Conservation (phyloP, 2,888 invertebrate species). For the Noctua janthina region DNA sequence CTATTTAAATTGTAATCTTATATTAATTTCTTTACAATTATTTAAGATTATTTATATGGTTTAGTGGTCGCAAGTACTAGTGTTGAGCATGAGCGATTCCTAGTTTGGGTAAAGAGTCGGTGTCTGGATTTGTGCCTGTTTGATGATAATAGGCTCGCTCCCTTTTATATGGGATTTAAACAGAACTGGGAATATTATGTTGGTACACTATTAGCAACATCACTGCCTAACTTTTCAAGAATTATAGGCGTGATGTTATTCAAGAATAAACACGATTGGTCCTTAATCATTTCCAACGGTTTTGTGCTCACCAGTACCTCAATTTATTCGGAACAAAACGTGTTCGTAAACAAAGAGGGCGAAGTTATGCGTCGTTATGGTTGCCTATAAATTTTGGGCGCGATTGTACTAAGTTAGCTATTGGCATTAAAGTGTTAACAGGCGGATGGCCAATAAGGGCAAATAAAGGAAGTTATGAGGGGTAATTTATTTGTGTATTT, state of each 20-base stretch:
- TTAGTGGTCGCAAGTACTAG: neutral
- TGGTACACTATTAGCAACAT: neutral
- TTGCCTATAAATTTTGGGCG: slow-evolving; percentile 15
- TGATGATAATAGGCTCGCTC: neutral
- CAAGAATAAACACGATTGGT: neutral
- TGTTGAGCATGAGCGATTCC: neutral
- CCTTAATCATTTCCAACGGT: neutral
- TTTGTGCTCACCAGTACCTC: neutral
- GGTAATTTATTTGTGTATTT: neutral
- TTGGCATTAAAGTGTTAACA: slow-evolving; percentile 34
- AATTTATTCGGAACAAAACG: slow-evolving; percentile 15
- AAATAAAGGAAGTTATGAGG: slow-evolving; percentile 2
- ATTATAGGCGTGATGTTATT: neutral
- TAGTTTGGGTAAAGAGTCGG: neutral
- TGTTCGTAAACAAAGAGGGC: slow-evolving; percentile 18
- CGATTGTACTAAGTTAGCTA: slow-evolving; percentile 22
- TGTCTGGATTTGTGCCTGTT: neutral
- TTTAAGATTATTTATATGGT: neutral
- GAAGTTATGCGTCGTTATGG: neutral
- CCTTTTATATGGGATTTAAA: neutral
- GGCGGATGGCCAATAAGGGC: neutral
- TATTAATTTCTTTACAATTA: neutral
- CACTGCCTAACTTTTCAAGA: too few relatives aligned
- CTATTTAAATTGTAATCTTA: neutral
- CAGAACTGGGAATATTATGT: neutral